phyloP scores from a whole-genome alignment of 2,888 invertebrate genomes.

The Euzetes globulus region DNA sequence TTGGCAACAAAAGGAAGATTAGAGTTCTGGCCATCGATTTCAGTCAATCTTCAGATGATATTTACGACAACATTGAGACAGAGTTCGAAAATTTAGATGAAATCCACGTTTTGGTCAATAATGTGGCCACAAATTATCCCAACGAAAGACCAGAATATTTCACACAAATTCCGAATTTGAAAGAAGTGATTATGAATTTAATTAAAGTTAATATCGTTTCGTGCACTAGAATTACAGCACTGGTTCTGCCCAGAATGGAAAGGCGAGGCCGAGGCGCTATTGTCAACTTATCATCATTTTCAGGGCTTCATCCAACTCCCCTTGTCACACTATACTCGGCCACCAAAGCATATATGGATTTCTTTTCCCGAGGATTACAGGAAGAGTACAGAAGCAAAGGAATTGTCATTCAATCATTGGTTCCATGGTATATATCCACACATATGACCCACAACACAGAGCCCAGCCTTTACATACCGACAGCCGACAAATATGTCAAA shows the following conservation, averaged over 20 bases:
- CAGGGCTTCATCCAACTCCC: constrained; percentile 75
- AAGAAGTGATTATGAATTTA: constrained; percentile 61
- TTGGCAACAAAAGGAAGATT: constrained; percentile 16
- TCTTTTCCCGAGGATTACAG: constrained; percentile 46
- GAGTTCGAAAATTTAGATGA: constrained; percentile 19
- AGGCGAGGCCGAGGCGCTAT: constrained; percentile 63
- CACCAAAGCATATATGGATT: constrained; percentile 58
- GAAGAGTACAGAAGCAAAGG: constrained; percentile 47
- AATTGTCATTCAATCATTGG: constrained; percentile 45
- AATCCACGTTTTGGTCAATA: constrained; percentile 54
- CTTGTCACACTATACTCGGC: constrained; percentile 82
- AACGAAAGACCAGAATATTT: constrained; percentile 74
- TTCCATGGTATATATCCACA: constrained; percentile 47
- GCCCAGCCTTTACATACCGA: constrained; percentile 45
- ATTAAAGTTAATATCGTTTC: constrained; percentile 82
- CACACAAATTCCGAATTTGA: constrained; percentile 59
- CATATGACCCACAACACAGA: constrained; percentile 45
- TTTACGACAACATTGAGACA: constrained; percentile 31
- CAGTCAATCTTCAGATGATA: constrained; percentile 16
- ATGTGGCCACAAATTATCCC: constrained; percentile 76
- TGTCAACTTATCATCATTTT: constrained; percentile 80
- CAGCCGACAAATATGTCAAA: constrained; percentile 45
- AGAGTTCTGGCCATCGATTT: constrained; percentile 32
- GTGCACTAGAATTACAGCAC: constrained; percentile 70
- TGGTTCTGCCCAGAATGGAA: constrained; percentile 70